A percentile compares a stretch with the other conserved stretches of the same genome.
phyloP scores from a whole-genome alignment of 2,113 vertebrate species.

The Gymnobelideus leadbeateri region DNA sequence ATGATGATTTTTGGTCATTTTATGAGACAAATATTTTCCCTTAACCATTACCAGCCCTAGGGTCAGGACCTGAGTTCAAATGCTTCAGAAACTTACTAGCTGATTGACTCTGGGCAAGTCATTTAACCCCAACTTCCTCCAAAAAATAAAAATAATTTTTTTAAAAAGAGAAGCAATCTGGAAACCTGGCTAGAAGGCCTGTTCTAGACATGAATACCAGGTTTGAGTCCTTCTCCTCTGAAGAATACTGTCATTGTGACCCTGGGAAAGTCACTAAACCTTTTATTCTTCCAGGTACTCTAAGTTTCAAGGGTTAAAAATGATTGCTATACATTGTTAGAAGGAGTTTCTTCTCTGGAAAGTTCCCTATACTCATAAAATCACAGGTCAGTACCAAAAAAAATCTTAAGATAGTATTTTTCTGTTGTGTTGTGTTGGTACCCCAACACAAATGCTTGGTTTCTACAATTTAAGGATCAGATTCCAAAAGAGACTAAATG shows the following conservation, averaged over 20 bases:
- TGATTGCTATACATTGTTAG: background rate
- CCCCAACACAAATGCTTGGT: background rate
- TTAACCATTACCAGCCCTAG: background rate
- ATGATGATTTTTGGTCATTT: rapidly evolving
- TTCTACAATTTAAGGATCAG: background rate
- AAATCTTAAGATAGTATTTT: background rate
- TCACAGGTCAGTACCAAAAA: background rate
- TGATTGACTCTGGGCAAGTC: too few relatives aligned
- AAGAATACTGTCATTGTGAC: background rate
- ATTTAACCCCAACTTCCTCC: too few relatives aligned
- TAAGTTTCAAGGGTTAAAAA: background rate
- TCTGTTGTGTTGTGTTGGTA: background rate
- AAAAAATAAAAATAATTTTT: too few relatives aligned
- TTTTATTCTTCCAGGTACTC: background rate
- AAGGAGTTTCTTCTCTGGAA: background rate
- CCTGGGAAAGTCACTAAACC: background rate
- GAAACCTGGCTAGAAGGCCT: background rate
- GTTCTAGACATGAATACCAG: background rate
- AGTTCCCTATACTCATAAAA: background rate
- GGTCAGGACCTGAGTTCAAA: too few relatives aligned
- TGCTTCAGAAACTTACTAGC: too few relatives aligned
- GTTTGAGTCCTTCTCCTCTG: background rate
- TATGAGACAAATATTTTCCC: too few relatives aligned
- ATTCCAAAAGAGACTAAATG: rapidly evolving
- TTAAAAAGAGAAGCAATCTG: too few relatives aligned